Evolutionary conservation across 2,113 vertebrate genomes (phyloP), one percentile per base, ranked within the genome.

Genomic region (Dascyllus trimaculatus): DNA sequence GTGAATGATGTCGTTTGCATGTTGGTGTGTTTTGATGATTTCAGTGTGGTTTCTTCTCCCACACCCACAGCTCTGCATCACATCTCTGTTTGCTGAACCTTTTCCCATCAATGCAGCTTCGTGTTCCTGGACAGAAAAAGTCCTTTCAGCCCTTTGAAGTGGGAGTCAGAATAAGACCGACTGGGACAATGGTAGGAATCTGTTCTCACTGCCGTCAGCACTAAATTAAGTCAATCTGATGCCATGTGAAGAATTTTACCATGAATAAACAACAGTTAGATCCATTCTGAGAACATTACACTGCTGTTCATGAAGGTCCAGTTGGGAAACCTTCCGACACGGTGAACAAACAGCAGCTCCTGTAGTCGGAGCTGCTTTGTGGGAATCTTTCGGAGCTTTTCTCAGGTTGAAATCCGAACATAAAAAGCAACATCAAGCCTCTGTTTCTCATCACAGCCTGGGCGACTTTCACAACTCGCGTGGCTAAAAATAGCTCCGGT

Each of bases 51-150:
- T 35, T 35, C 32, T 69, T 73, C 62, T 86, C 81, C 80, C 87
- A 88, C 85, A 52, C 32, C 66, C 71, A 24, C 13, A 64, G 26
- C 54, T 59, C 45, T n/a, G 52, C 32, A 58, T 58, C 58, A 56
- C 8, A 1, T 56, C 65, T 68, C 62, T 46, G 49, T 70, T 71
- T 54, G 38, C 11, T 0, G 26, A 14, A 53, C 32, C 26, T 17
- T 38, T 70, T 56, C 48, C 63, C 22, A 48, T 0, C 19, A 29
- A 0, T 52, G 29, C 24, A 63, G 46, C 22, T n/a, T 38, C 22
- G 8, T 17, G 24, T 24, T 66, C 32, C 63, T 3, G 18, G 4
- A 40, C 63, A 82, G 21, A 58, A 46, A n/a, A 40, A 52, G 19
- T 26, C 15, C 38, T 52, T 69, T 74, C 6, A 29, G 21, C 54